Percentiles rank a stretch among this genome's conserved stretches.
phyloP scores from a whole-genome alignment of 2,888 invertebrate species.

The Crossocerus cetratus region DNA sequence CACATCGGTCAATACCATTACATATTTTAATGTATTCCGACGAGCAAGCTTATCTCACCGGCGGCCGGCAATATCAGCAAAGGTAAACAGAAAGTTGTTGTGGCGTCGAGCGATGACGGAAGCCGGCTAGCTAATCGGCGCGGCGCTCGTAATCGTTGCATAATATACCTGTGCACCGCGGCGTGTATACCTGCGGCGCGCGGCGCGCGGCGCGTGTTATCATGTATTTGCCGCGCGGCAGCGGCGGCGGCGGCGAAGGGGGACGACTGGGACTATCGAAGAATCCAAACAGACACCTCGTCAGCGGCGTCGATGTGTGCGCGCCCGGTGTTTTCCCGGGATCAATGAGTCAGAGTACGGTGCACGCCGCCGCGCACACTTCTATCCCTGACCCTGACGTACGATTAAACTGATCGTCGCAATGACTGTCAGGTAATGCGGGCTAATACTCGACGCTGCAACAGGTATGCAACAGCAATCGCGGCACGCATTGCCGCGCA shows the following conservation, averaged over 20 bases:
- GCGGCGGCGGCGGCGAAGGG: neutral
- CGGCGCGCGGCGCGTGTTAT: too few species aligned
- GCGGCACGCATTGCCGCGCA: constrained; percentile 29
- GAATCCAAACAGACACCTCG: neutral
- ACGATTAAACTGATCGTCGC: constrained; percentile 44
- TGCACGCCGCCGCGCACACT: constrained; percentile 1
- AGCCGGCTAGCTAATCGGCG: neutral
- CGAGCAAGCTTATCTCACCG: neutral
- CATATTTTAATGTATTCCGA: constrained; percentile 2
- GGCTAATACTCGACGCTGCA: constrained; percentile 29
- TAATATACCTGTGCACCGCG: neutral
- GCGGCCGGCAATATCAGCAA: constrained; percentile 5
- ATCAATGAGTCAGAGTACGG: constrained; percentile 34
- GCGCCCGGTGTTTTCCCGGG: neutral
- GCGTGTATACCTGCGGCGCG: too few species aligned
- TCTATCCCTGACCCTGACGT: constrained; percentile 36
- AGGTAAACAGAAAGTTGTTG: constrained; percentile 7
- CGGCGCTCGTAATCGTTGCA: neutral
- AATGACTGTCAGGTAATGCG: constrained; percentile 41
- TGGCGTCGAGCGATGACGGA: constrained; percentile 9
- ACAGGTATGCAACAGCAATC: constrained; percentile 42
- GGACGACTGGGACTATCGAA: neutral
- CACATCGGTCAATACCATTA: too few species aligned
- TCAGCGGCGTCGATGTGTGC: neutral
- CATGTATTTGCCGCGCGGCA: neutral